A percentile compares a stretch with the other conserved stretches of the same genome.
These are phyloP conservation scores for Drosophila fungiperda DNA, from an alignment of 2,888 invertebrate species.

Conservation along the genomic window DNA sequence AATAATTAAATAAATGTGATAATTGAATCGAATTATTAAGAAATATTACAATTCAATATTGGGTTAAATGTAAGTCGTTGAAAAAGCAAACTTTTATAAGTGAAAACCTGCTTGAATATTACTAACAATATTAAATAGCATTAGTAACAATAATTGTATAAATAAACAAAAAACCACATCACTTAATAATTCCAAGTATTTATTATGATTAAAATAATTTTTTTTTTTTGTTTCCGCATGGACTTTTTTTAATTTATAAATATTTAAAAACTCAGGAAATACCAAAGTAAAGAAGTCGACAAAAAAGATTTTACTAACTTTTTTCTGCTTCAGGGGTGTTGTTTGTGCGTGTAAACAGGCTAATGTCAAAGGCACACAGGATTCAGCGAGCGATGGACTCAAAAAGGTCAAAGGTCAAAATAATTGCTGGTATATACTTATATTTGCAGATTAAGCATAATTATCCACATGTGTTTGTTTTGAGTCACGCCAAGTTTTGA, in stretches of 20 bases:
- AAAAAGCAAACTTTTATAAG: background rate
- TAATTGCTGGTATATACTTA: background rate
- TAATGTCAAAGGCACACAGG: constrained; percentile 56
- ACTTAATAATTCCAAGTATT: background rate
- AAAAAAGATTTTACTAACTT: constrained; percentile 9
- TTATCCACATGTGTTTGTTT: constrained; percentile 26
- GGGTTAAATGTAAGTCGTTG: background rate
- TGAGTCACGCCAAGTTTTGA: constrained; percentile 48
- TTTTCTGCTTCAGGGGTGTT: constrained; percentile 18
- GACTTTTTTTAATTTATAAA: background rate
- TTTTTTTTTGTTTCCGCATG: background rate
- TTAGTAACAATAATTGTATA: background rate
- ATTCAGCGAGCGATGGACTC: background rate
- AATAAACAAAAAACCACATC: background rate
- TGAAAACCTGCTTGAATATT: background rate
- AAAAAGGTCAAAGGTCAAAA: constrained; percentile 52
- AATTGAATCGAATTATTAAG: background rate
- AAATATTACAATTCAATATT: background rate
- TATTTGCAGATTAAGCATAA: constrained; percentile 8
- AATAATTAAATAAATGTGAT: background rate
- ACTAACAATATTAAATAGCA: background rate
- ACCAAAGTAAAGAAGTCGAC: background rate
- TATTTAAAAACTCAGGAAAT: background rate
- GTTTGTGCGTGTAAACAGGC: constrained; percentile 45
- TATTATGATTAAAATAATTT: background rate